Conservation (phyloP, 2,113 vertebrate genomes). For the Dendrocopos noguchii region DNA sequence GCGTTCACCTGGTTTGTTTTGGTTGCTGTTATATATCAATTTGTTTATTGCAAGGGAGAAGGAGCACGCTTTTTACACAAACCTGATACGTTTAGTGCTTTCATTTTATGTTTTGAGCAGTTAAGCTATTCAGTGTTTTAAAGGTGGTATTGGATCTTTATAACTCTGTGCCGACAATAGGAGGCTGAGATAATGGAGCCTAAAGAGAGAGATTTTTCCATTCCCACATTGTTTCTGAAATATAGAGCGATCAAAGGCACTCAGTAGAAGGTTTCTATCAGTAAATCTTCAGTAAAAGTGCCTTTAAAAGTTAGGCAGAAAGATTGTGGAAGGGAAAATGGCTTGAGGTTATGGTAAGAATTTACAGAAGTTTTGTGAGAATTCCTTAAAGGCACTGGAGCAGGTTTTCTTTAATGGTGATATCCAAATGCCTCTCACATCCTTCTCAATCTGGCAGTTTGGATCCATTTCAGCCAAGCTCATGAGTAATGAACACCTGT, state of each 20-base stretch:
- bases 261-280: constrained; percentile 38
- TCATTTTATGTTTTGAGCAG: constrained; percentile 60
- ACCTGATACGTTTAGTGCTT: constrained; percentile 57
- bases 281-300: constrained; percentile 53
- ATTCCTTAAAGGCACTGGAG: background rate
- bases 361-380: background rate
- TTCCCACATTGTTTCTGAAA: constrained; percentile 57
- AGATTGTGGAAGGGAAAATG: background rate
- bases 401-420: background rate
- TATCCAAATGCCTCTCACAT: background rate
- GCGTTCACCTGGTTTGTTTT: constrained; percentile 33
- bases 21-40: constrained; percentile 32
- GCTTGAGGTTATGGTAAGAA: background rate
- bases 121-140: constrained; percentile 52
- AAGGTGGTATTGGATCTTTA: constrained; percentile 39
- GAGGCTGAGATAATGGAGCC: constrained; percentile 49
- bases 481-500: background rate
- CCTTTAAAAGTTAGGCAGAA: constrained; percentile 35
- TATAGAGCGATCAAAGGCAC: constrained; percentile 60
- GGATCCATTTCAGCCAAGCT: background rate
- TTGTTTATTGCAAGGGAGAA: constrained; percentile 43
- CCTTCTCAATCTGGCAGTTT: background rate
- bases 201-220: constrained; percentile 59
- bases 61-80: constrained; percentile 30
- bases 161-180: constrained; percentile 30